Evolutionary conservation across 2,113 vertebrate genomes (phyloP).

Genomic region (Ciconia stormi): DNA sequence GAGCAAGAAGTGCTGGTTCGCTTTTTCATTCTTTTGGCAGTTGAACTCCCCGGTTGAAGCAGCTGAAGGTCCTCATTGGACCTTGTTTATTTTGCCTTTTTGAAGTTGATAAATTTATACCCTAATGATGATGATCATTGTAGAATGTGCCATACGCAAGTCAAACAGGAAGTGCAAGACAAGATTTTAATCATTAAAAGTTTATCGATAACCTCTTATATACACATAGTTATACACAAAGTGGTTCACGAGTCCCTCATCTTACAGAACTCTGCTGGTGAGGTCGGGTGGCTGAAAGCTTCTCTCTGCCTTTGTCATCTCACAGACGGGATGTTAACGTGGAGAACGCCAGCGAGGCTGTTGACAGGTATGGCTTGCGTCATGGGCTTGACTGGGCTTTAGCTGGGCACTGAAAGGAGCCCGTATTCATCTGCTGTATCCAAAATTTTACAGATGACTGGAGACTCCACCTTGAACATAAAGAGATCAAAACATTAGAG

Average conservation of each 20-base stretch:
- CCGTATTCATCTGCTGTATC: slow-evolving; percentile 95
- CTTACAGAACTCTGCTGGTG: slow-evolving; percentile 46
- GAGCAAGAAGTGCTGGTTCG: neutral
- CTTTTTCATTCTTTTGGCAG: neutral
- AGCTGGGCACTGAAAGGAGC: slow-evolving; percentile 91
- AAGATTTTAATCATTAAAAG: slow-evolving; percentile 71
- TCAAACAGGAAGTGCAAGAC: slow-evolving; percentile 40
- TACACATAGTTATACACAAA: slow-evolving; percentile 79
- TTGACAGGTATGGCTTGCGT: neutral
- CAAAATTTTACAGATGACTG: slow-evolving; percentile 96
- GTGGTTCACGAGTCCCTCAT: slow-evolving; percentile 58
- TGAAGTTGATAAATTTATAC: neutral
- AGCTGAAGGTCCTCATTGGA: too few species aligned
- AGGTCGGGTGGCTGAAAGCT: neutral
- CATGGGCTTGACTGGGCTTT: slow-evolving; percentile 55
- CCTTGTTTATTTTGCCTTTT: neutral
- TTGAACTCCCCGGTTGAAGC: neutral
- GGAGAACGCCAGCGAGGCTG: neutral
- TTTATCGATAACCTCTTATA: slow-evolving; percentile 80
- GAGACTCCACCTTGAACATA: slow-evolving; percentile 89
- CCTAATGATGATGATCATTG: rapidly evolving
- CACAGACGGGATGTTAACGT: rapidly evolving
- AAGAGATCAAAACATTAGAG: neutral
- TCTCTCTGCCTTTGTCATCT: neutral
- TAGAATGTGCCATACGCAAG: neutral